Evolutionary conservation across 2,113 vertebrate species (phyloP), one percentile per base, ranked within the genome.

Genomic region (Stigmatopora argus): DNA sequence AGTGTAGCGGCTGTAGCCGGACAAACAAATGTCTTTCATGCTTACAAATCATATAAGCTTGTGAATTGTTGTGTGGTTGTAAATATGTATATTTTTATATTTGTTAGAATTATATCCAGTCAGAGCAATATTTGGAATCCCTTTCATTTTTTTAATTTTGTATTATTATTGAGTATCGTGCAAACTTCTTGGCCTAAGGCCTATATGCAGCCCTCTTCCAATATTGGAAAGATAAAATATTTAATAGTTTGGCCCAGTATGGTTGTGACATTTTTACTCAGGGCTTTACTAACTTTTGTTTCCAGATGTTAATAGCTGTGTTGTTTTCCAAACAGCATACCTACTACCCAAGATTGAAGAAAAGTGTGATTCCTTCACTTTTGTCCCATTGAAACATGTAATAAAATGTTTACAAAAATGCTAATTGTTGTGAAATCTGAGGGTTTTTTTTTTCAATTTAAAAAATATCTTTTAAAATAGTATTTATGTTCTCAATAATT

Each of bases 41-140:
- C 41, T 45, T 45, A 19, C n/a, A 61, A 61, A 19, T 21, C 59
- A 45, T 8, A 45, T 46, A 23, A 23, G 41, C 13, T 31, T 7
- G 6, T 34, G 13, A 56, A 56, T 26, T 31, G 26, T 53, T 84
- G 73, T 83, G 75, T 74, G 23, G 17, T 53, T 86, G 73, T 84
- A 72, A 18, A 79, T 79, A 80, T 56, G 70, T 31, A 35, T 69
- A 59, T 63, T 77, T 31, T 53, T 23, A 56, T 15, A 14, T 21
- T 11, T 61, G 26, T 62, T 67, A 58, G 10, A 77, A 8, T 70
- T 34, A 70, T 59, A 67, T 17, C 38, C 46, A 72, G 51, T 67
- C 46, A 74, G 59, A 61, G 23, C n/a, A 45, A 44, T 12, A 46
- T 21, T 59, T 60, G 58, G 7, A 44, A 38, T 59, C 17, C 0